A percentile compares a stretch with the other conserved stretches of the same genome.
Evolutionary conservation across 2,888 invertebrate species (phyloP).

Genomic region (Crocallis elinguaria): DNA sequence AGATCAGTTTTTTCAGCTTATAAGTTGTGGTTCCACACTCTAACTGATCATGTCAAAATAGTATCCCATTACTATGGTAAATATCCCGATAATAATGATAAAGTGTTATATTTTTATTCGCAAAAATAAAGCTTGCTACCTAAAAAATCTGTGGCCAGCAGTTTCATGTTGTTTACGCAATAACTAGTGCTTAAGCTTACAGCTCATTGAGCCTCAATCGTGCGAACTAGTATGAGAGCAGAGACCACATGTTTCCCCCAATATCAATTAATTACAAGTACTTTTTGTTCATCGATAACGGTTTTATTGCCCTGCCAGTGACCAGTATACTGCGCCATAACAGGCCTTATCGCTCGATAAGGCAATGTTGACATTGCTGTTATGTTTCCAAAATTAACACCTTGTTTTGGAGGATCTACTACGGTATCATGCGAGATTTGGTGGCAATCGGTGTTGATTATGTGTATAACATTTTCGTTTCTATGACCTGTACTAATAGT

Average conservation of each 20-base stretch:
- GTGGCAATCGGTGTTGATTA: not conserved
- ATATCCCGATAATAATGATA: too few species aligned
- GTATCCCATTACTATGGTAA: too few species aligned
- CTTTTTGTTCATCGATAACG: constrained; percentile 39
- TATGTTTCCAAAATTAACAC: constrained; percentile 41
- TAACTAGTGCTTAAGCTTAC: not conserved
- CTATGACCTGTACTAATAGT: too few species aligned
- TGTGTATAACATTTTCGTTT: too few species aligned
- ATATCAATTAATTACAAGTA: constrained; percentile 38
- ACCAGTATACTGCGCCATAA: constrained; percentile 42
- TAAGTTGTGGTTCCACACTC: too few species aligned
- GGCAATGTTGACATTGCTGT: constrained; percentile 51
- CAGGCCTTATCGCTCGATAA: constrained; percentile 50
- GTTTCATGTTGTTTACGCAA: too few species aligned
- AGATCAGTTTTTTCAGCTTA: too few species aligned
- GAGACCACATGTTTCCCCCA: constrained; percentile 14
- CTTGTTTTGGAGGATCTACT: constrained; percentile 20
- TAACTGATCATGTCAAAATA: too few species aligned
- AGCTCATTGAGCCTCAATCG: not conserved
- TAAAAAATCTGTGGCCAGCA: too few species aligned
- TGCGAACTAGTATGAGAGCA: constrained; percentile 2
- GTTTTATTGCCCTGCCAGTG: constrained; percentile 44
- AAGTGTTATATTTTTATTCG: too few species aligned
- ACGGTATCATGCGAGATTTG: constrained; percentile 19
- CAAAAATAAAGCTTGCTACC: too few species aligned